These are phyloP conservation scores for Phytoseiulus persimilis DNA, from an alignment of 2,888 invertebrate genomes.

Conservation along the genomic window DNA sequence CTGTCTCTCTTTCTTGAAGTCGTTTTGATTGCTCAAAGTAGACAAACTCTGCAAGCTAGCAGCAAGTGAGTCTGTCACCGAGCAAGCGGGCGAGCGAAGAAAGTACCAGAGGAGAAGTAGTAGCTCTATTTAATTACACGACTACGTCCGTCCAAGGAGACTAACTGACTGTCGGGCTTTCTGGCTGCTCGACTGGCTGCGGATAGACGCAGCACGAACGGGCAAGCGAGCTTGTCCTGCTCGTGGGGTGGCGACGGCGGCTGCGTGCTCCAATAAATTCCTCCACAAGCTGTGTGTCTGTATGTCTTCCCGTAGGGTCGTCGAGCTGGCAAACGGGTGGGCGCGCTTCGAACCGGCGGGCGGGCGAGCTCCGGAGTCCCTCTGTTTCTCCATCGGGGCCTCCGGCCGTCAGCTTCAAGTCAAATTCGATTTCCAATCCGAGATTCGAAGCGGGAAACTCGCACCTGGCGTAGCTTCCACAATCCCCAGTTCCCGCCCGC, in stretches of 20 bases:
- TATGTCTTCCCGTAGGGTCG: neutral
- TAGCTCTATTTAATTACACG: neutral
- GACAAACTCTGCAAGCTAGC: neutral
- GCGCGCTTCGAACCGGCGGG: neutral
- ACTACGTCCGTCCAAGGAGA: neutral
- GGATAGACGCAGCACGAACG: neutral
- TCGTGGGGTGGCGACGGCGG: neutral
- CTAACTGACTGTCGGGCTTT: neutral
- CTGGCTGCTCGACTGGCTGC: neutral
- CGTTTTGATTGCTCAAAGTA: neutral
- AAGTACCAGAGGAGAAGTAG: neutral
- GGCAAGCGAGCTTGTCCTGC: neutral
- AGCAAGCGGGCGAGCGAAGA: neutral
- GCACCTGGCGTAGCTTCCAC: neutral
- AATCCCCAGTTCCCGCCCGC: neutral
- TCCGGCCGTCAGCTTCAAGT: constrained; percentile 29
- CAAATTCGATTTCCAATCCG: constrained; percentile 38
- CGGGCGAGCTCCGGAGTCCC: neutral
- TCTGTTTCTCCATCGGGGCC: constrained; percentile 5
- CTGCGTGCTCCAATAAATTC: constrained; percentile 5
- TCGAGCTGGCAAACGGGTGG: neutral
- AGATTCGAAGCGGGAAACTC: neutral
- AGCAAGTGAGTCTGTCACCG: neutral
- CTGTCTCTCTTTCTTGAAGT: neutral
- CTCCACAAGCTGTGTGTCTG: neutral